Conservation (phyloP, 2,113 vertebrate species). For the Myrmophylax atrothorax region DNA sequence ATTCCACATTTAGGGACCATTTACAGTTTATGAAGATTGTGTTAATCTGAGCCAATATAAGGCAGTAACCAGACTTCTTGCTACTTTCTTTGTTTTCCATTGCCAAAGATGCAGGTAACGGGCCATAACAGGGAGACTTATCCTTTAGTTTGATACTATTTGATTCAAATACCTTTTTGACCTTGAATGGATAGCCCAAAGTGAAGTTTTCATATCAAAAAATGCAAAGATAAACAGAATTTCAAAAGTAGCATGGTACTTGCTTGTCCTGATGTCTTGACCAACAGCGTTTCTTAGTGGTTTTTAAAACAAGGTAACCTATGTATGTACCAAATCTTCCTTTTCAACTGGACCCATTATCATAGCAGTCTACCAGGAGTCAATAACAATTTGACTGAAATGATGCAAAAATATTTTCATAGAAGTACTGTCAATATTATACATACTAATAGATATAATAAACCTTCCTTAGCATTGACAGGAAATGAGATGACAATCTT, state of each 20-base stretch:
- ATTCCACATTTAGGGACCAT: neutral
- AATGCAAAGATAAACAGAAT: neutral
- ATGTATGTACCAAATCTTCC: neutral
- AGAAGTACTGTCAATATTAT: neutral
- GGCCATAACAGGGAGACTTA: neutral
- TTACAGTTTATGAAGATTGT: neutral
- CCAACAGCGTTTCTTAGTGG: neutral
- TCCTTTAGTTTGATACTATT: neutral
- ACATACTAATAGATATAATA: neutral
- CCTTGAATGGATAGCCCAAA: neutral
- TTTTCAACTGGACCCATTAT: neutral
- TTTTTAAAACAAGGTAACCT: neutral
- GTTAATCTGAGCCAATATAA: neutral
- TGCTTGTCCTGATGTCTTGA: neutral
- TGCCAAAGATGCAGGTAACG: neutral
- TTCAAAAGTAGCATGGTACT: neutral
- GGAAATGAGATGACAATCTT: neutral
- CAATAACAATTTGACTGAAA: neutral
- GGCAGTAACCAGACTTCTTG: neutral
- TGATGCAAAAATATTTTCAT: neutral
- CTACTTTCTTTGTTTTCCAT: neutral
- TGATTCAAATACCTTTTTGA: neutral
- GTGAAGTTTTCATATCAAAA: neutral
- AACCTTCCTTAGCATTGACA: neutral
- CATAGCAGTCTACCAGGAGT: neutral